Conservation (phyloP, 2,797 vertebrate species). For the Acomys russatus region DNA sequence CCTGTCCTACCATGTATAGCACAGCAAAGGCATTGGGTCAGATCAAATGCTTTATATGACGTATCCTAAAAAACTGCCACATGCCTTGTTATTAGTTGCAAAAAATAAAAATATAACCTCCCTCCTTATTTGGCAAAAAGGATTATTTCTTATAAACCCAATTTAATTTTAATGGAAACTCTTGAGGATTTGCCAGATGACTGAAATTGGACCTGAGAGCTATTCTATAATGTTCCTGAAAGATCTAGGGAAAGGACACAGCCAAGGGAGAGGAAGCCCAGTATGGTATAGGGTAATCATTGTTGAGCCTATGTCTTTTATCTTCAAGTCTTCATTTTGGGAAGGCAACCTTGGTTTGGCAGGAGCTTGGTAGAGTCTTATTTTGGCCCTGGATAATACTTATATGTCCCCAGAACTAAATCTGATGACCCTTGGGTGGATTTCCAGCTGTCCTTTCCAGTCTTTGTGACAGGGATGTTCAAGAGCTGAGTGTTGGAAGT, state of each 20-base stretch:
- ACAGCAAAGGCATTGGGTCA: neutral
- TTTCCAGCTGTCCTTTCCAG: neutral
- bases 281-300: neutral
- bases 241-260: conserved; percentile 2
- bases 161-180: conserved; percentile 58
- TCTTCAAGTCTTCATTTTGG: neutral
- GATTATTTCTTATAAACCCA: conserved; percentile 2
- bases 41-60: neutral
- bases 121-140: neutral
- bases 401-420: conserved; percentile 3
- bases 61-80: neutral
- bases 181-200: conserved; percentile 38
- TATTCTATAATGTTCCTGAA: neutral
- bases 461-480: neutral
- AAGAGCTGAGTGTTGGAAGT: conserved; percentile 9
- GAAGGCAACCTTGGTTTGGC: neutral
- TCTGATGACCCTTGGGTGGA: neutral
- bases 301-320: neutral
- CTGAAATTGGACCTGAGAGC: conserved; percentile 25
- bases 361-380: neutral
- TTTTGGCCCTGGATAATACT: neutral
- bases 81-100: neutral
- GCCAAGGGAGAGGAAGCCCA: neutral
- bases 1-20: neutral
- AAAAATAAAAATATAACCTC: neutral